A percentile compares a stretch with the other conserved stretches of the same genome.
Conservation (phyloP, 2,113 vertebrate species). For the Plestiodon gilberti region DNA sequence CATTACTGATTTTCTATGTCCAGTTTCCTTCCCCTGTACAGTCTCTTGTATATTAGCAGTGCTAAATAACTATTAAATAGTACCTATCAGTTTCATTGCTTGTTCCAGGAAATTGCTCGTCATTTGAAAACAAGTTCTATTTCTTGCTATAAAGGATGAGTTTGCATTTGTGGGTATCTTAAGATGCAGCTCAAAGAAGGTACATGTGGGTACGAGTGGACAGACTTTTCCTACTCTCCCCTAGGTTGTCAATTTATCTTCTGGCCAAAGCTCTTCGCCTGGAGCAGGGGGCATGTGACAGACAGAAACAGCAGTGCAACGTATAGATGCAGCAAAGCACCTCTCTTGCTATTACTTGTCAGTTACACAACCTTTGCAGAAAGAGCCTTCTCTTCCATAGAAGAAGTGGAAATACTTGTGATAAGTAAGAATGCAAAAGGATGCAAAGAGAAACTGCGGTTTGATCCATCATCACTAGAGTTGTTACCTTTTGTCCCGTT, state of each 20-base stretch:
- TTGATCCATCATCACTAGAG: background rate
- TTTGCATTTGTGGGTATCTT: background rate
- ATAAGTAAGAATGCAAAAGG: background rate
- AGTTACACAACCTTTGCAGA: background rate
- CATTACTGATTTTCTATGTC: background rate
- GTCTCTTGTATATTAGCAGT: too few relatives aligned
- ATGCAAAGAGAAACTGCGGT: background rate
- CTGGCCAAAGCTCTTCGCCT: background rate
- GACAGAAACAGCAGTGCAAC: background rate
- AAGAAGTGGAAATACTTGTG: background rate
- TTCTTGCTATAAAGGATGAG: background rate
- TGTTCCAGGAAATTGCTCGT: too few relatives aligned
- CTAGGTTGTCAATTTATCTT: background rate
- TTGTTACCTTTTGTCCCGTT: too few relatives aligned
- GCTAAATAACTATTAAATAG: too few relatives aligned
- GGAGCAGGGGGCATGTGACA: background rate
- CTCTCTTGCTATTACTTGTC: background rate
- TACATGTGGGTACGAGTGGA: background rate
- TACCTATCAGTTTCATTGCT: too few relatives aligned
- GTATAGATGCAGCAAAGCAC: background rate
- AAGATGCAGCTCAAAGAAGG: background rate
- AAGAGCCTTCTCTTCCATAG: background rate
- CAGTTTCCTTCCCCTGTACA: background rate
- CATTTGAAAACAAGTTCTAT: background rate
- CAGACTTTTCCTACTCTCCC: background rate